These are phyloP conservation scores for Choloepus hoffmanni DNA, from an alignment of 2,113 vertebrate genomes.

Conservation along the genomic window DNA sequence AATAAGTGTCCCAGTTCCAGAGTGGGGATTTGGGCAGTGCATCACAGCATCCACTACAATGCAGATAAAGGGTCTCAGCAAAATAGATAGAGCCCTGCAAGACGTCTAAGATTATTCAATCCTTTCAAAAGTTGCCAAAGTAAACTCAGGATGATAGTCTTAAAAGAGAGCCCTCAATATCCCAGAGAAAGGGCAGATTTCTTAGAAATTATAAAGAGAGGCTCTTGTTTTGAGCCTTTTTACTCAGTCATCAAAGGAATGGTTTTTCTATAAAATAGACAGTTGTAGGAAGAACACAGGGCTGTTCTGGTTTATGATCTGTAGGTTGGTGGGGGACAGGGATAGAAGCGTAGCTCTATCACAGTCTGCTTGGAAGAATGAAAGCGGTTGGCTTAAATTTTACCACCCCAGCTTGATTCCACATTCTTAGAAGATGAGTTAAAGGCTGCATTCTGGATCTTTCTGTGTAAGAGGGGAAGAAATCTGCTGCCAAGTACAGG, in stretches of 20 bases:
- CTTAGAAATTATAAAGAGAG: slow-evolving; percentile 48
- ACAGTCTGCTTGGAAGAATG: slow-evolving; percentile 28
- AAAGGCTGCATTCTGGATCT: slow-evolving; percentile 52
- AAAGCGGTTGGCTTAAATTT: slow-evolving; percentile 50
- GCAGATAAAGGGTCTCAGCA: not conserved
- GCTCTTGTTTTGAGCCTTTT: not conserved
- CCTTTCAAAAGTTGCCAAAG: slow-evolving; percentile 55
- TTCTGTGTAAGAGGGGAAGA: slow-evolving; percentile 56
- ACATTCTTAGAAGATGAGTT: slow-evolving; percentile 46
- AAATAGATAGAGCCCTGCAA: not conserved
- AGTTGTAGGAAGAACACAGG: slow-evolving; percentile 13
- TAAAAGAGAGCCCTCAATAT: not conserved
- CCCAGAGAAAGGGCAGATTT: slow-evolving; percentile 28
- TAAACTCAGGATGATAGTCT: slow-evolving; percentile 26
- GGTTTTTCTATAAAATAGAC: slow-evolving; percentile 21
- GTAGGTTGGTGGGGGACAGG: not conserved
- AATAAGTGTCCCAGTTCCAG: not conserved
- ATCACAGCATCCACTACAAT: not conserved
- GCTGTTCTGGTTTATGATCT: slow-evolving; percentile 6
- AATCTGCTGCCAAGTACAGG: slow-evolving; percentile 59
- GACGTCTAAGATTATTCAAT: not conserved
- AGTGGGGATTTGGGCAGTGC: not conserved
- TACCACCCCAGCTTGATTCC: slow-evolving; percentile 18
- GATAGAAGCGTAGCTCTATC: not conserved
- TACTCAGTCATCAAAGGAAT: slow-evolving; percentile 27